Conservation (phyloP, 2,888 invertebrate species). For the Eudemis profundana region DNA sequence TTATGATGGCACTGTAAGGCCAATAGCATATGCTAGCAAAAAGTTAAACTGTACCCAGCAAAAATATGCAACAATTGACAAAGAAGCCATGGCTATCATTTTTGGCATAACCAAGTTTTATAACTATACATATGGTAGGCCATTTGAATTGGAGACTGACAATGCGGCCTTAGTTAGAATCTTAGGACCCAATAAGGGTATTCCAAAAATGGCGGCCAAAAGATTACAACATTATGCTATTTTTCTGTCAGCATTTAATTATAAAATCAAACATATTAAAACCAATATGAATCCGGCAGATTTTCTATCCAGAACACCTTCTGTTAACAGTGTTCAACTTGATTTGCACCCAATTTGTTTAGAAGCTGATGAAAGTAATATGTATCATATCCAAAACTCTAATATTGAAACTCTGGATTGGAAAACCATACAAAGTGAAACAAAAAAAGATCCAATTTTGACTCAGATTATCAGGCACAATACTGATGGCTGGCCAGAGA, state of each 20-base stretch:
- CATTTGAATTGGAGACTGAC: constrained; percentile 16
- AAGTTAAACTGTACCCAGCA: constrained; percentile 5
- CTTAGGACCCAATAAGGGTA: constrained; percentile 29
- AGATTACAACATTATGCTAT: constrained; percentile 37
- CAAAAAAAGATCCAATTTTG: constrained; percentile 1
- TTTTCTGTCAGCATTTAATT: constrained; percentile 35
- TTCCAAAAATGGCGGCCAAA: constrained; percentile 38
- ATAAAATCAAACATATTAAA: constrained; percentile 23
- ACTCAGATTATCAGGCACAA: not conserved
- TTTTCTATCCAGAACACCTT: not conserved
- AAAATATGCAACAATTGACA: constrained; percentile 29
- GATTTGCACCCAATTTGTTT: not conserved
- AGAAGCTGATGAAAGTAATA: not conserved
- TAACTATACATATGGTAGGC: constrained; percentile 22
- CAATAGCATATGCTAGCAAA: constrained; percentile 25
- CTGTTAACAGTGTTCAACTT: not conserved
- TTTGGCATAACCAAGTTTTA: constrained; percentile 12
- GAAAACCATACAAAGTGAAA: constrained; percentile 1
- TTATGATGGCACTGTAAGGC: constrained; percentile 2
- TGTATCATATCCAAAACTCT: not conserved
- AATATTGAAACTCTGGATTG: not conserved
- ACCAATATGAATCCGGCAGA: constrained; percentile 7
- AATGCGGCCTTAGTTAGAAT: constrained; percentile 9
- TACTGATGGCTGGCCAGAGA: constrained; percentile 10
- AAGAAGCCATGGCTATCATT: constrained; percentile 25